Conservation (phyloP, 2,888 invertebrate species). For the Abrostola triplasia region DNA sequence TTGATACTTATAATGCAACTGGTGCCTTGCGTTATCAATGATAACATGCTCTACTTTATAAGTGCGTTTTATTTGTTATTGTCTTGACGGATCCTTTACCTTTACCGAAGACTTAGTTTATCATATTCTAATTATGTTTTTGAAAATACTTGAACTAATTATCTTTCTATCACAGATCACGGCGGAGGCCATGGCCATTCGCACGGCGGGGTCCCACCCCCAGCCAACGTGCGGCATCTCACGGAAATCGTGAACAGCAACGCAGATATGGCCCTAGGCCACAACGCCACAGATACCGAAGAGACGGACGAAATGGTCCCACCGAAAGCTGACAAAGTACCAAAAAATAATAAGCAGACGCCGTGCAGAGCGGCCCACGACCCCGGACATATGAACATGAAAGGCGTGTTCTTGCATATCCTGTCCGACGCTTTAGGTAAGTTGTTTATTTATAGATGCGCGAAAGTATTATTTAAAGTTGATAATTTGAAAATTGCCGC, state of each 20-base stretch:
- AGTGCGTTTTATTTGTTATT: slow-evolving; percentile 34
- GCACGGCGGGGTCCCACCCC: slow-evolving; percentile 88
- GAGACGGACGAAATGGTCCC: slow-evolving; percentile 85
- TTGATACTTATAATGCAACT: background rate
- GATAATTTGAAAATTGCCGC: background rate
- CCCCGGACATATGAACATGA: slow-evolving; percentile 98
- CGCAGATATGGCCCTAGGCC: slow-evolving; percentile 83
- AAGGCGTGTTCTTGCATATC: slow-evolving; percentile 99
- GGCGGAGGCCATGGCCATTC: slow-evolving; percentile 91
- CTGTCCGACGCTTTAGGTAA: slow-evolving; percentile 98
- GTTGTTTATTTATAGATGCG: slow-evolving; percentile 43
- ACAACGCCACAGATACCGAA: slow-evolving; percentile 79
- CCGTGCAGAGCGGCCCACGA: slow-evolving; percentile 74
- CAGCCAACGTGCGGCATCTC: slow-evolving; percentile 82
- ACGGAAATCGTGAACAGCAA: slow-evolving; percentile 85
- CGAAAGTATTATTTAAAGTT: background rate
- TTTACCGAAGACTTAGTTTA: background rate
- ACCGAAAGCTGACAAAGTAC: slow-evolving; percentile 69
- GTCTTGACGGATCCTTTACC: slow-evolving; percentile 29
- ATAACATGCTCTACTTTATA: slow-evolving; percentile 39
- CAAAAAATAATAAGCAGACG: slow-evolving; percentile 80
- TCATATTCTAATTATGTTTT: slow-evolving; percentile 5
- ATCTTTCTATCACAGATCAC: slow-evolving; percentile 88
- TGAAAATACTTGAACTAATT: slow-evolving; percentile 3
- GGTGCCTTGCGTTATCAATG: slow-evolving; percentile 24